Evolutionary conservation across 2,797 vertebrate species (phyloP), one percentile per base, ranked within the genome.

Genomic region (Sebastes aleutianus): DNA sequence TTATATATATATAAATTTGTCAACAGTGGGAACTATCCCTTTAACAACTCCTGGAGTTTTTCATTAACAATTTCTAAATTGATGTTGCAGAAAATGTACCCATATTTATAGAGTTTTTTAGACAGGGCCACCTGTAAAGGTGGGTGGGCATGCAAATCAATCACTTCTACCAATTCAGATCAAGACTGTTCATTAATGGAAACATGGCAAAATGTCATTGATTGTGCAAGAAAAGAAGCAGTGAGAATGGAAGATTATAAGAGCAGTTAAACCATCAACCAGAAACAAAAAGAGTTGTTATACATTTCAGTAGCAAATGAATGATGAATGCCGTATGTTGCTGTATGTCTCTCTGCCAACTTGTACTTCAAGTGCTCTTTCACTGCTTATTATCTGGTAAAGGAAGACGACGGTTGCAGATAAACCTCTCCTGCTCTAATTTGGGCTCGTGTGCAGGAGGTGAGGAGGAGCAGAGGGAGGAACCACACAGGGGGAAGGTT

Each of bases 401-500:
- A 34, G 58, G n/a, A 47, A 31, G 43, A 27, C 22, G 27, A 29
- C 2, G n/a, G 66, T 10, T 34, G 74, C 64, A 53, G 39, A 54
- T 57, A 26, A 77, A 54, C 20, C 26, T 77, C 65, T 78, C 47
- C 63, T 63, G 47, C 24, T 67, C 74, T 78, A 70, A 63, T 67
- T 14, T 69, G n/a, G 64, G 31, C 31, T 58, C 4, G 8, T 68
- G 26, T 79, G 36, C 43, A 85, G 70, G 76, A 80, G 78, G 39
- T 59, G 79, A 87, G 76, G 62, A 82, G 76, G 64, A 82, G 67
- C 59, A 84, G 71, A 84, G 82, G 43, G 71, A 1, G 1, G 73
- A 87, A 82, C 58, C 54, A 80, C 70, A 73, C 26, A 34, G 88
- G 68, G 90, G 85, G 85, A 90, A 92, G 82, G 47, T 62, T 79